phyloP scores from a whole-genome alignment of 2,797 vertebrate species.

The Fistularia tabacaria region DNA sequence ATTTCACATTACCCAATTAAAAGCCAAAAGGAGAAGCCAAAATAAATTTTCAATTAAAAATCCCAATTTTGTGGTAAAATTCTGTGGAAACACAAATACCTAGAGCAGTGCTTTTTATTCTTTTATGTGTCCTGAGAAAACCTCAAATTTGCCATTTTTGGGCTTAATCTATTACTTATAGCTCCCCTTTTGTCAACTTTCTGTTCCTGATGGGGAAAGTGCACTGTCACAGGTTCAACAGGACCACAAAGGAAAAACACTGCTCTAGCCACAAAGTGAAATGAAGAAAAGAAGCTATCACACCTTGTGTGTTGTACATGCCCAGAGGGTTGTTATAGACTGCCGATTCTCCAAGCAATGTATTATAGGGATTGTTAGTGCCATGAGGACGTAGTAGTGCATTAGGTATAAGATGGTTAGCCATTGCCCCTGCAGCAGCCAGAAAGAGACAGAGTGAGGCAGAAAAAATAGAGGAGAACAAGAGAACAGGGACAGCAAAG shows the following conservation, averaged over 20 bases:
- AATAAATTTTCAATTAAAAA: slow-evolving; percentile 56
- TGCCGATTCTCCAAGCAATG: slow-evolving; percentile 99
- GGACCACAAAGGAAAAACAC: slow-evolving; percentile 38
- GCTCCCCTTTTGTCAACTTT: too few species aligned
- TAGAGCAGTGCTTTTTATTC: slow-evolving; percentile 56
- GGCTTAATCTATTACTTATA: too few species aligned
- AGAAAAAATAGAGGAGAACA: slow-evolving; percentile 1
- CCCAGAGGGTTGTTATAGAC: slow-evolving; percentile 99
- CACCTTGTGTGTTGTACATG: slow-evolving; percentile 99
- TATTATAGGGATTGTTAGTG: slow-evolving; percentile 99
- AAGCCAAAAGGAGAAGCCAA: slow-evolving; percentile 30
- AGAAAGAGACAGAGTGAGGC: slow-evolving; percentile 53
- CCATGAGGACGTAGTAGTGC: slow-evolving; percentile 99
- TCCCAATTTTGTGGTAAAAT: slow-evolving; percentile 43
- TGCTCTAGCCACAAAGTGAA: slow-evolving; percentile 59
- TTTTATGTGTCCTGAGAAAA: neutral
- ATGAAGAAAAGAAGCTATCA: slow-evolving; percentile 86
- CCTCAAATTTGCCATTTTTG: too few species aligned
- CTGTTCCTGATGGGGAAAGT: neutral
- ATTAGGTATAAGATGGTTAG: slow-evolving; percentile 99
- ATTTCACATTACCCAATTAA: neutral
- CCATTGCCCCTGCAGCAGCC: slow-evolving; percentile 99
- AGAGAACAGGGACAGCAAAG: slow-evolving; percentile 32
- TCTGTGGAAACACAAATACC: slow-evolving; percentile 41
- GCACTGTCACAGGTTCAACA: slow-evolving; percentile 26